Evolutionary conservation across 1,140 invertebrate genomes (phyloP).

Genomic region (Dendroctonus valens): DNA sequence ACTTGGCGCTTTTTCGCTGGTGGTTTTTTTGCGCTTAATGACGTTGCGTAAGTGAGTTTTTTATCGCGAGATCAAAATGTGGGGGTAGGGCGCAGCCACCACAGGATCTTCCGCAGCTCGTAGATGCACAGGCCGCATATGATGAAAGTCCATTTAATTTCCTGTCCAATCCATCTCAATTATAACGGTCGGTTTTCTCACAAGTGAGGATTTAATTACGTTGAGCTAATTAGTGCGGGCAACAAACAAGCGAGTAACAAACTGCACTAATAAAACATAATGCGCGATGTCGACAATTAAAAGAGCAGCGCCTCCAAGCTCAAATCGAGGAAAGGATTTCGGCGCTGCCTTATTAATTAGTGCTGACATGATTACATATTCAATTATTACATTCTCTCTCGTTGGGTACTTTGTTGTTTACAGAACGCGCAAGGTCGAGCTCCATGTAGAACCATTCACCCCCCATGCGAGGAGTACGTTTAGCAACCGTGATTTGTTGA

Average conservation of each 20-base stretch:
- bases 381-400: neutral
- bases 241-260: neutral
- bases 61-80: neutral
- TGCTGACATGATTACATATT: neutral
- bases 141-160: constrained; percentile 6
- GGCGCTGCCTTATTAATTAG: neutral
- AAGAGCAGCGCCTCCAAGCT: neutral
- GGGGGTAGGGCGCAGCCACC: neutral
- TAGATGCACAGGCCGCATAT: neutral
- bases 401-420: constrained; percentile 1
- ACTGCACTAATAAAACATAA: constrained; percentile 5
- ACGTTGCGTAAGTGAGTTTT: neutral
- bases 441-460: constrained; percentile 11
- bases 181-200: constrained; percentile 5
- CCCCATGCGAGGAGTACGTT: constrained; percentile 8
- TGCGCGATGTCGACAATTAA: neutral
- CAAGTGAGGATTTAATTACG: constrained; percentile 15
- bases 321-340: neutral
- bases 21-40: neutral
- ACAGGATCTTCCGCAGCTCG: neutral
- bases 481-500: constrained; percentile 18
- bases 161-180: constrained; percentile 7
- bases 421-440: constrained; percentile 11
- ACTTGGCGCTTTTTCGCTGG: neutral
- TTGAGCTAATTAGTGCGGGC: constrained; percentile 4